phyloP scores from a whole-genome alignment of 2,888 invertebrate species.

The Machimus rusticus region DNA sequence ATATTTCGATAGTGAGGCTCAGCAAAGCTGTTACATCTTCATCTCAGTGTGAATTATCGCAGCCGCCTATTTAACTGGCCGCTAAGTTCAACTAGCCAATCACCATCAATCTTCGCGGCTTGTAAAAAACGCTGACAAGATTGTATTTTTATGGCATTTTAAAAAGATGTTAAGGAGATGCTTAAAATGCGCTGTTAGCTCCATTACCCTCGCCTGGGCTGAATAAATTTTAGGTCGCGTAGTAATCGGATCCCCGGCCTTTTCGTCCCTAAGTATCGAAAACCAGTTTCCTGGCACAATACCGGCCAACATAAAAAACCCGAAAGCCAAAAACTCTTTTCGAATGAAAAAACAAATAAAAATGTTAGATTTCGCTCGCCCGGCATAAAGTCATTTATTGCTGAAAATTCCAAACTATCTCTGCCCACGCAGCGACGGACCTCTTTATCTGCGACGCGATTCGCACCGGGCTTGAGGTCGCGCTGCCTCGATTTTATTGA shows the following conservation, averaged over 20 bases:
- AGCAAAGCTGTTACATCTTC: neutral
- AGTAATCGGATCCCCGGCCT: conserved; percentile 7
- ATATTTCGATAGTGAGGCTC: neutral
- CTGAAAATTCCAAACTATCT: conserved; percentile 23
- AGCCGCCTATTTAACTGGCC: neutral
- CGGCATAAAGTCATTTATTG: conserved; percentile 26
- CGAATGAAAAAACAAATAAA: neutral
- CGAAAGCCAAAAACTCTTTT: neutral
- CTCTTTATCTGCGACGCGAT: neutral
- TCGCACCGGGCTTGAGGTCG: neutral
- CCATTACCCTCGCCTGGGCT: conserved; percentile 13
- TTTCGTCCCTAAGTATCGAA: neutral
- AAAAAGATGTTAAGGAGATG: conserved; percentile 14
- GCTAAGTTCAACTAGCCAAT: neutral
- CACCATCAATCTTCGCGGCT: neutral
- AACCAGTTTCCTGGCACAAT: conserved; percentile 2
- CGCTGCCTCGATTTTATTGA: conserved; percentile 12
- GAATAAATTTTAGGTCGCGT: conserved; percentile 8
- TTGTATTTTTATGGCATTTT: conserved; percentile 18
- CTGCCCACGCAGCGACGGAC: conserved; percentile 17
- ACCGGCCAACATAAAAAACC: neutral
- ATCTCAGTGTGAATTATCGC: neutral
- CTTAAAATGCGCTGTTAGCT: neutral
- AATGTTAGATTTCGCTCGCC: conserved; percentile 13
- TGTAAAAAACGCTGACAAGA: neutral